Evolutionary conservation across 1,140 invertebrate genomes (phyloP).

Genomic region (Drosophila sechellia): DNA sequence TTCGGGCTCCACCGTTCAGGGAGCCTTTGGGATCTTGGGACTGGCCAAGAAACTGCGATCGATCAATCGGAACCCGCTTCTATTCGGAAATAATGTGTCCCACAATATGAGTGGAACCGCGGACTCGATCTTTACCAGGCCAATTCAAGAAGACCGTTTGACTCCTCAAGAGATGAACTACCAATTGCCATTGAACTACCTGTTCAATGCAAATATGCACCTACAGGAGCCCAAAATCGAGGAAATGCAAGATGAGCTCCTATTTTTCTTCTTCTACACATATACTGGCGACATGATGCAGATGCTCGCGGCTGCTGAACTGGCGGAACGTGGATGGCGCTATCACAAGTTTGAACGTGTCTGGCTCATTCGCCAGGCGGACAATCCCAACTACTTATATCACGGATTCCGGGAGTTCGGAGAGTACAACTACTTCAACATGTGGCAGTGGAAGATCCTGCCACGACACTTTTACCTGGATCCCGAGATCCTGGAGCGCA

Average conservation of each 20-base stretch:
- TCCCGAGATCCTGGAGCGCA: conserved; percentile 52
- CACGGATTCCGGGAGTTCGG: conserved; percentile 46
- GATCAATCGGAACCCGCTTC: conserved; percentile 13
- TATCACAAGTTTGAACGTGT: conserved; percentile 50
- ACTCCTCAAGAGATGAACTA: conserved; percentile 3
- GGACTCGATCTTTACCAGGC: neutral
- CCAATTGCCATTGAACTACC: conserved; percentile 31
- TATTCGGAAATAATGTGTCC: conserved; percentile 35
- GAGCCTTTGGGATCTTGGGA: conserved; percentile 47
- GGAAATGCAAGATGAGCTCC: conserved; percentile 59
- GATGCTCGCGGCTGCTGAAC: conserved; percentile 61
- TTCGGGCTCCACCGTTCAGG: neutral
- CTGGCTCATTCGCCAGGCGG: conserved; percentile 56
- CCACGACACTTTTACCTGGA: conserved; percentile 49
- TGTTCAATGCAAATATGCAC: neutral
- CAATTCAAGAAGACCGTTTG: neutral
- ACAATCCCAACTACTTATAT: conserved; percentile 57
- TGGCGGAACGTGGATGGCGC: conserved; percentile 66
- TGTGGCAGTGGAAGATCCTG: conserved; percentile 55
- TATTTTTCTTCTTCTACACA: conserved; percentile 66
- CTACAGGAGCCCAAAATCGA: conserved; percentile 52
- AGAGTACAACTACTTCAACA: conserved; percentile 72
- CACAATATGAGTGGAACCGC: neutral
- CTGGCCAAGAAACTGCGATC: conserved; percentile 37
- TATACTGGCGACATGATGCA: conserved; percentile 70